A percentile compares a stretch with the other conserved stretches of the same genome.
Evolutionary conservation across 1,140 invertebrate species (phyloP).

Genomic region (Drosophila seguyi): DNA sequence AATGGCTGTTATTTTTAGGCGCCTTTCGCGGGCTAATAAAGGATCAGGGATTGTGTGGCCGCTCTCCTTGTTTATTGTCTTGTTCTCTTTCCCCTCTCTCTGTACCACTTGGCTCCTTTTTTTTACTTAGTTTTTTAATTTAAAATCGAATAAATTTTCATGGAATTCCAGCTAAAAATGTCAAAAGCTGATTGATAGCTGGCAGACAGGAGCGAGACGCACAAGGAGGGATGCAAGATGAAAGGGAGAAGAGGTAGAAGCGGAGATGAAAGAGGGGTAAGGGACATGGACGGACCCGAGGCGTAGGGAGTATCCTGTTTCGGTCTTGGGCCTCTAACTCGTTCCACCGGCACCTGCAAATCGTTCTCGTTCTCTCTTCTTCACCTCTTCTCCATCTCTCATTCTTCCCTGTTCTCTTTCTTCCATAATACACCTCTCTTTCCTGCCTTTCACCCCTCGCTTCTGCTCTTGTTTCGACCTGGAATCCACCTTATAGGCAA

Average conservation of each 20-base stretch:
- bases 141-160: conserved; percentile 84
- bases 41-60: conserved; percentile 48
- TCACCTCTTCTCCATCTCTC: not conserved
- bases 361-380: not conserved
- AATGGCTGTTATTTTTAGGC: conserved; percentile 64
- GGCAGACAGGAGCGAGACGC: conserved; percentile 65
- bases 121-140: conserved; percentile 62
- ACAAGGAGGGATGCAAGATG: not conserved
- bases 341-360: conserved; percentile 63
- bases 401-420: conserved; percentile 6
- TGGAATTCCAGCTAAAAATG: conserved; percentile 82
- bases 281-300: conserved; percentile 29
- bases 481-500: conserved; percentile 44
- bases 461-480: not conserved
- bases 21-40: conserved; percentile 57
- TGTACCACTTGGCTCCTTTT: not conserved
- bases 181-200: conserved; percentile 84
- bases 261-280: conserved; percentile 2
- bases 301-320: conserved; percentile 72
- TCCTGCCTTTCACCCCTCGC: too few relatives aligned
- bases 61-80: conserved; percentile 27
- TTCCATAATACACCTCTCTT: conserved; percentile 6
- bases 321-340: conserved; percentile 34
- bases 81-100: not conserved
- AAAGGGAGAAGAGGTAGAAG: not conserved